Percentiles rank a stretch among this genome's conserved stretches.
phyloP scores from a whole-genome alignment of 1,140 invertebrate species.

The Lanistes nyassanus region DNA sequence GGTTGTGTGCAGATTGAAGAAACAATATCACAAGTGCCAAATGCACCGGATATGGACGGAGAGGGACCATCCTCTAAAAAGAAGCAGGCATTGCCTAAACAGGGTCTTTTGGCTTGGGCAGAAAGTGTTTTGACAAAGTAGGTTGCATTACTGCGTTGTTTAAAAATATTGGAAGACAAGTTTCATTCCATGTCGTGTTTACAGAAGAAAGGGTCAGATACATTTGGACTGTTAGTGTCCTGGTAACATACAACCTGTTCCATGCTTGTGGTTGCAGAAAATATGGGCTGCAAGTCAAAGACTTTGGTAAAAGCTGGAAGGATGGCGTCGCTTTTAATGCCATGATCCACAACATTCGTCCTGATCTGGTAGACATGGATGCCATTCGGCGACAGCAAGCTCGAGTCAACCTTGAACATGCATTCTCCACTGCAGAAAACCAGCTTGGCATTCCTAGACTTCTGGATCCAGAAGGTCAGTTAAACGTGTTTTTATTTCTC shows the following conservation, averaged over 20 bases:
- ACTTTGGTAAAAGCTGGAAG: constrained; percentile 97
- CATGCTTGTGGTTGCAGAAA: constrained; percentile 71
- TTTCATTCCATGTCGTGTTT: too few relatives aligned
- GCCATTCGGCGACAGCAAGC: constrained; percentile 50
- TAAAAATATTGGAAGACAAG: background rate
- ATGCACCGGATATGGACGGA: constrained; percentile 53
- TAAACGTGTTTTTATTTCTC: background rate
- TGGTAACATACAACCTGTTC: too few relatives aligned
- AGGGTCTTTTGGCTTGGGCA: constrained; percentile 94
- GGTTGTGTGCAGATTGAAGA: constrained; percentile 89
- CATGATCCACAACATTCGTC: constrained; percentile 94
- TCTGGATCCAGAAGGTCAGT: constrained; percentile 83
- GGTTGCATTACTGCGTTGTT: constrained; percentile 16
- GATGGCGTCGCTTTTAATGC: constrained; percentile 97
- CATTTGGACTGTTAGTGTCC: too few relatives aligned
- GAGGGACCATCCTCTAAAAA: constrained; percentile 67
- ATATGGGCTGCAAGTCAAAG: constrained; percentile 86
- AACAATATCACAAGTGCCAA: constrained; percentile 84
- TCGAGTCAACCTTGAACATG: constrained; percentile 85
- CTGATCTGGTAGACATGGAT: constrained; percentile 87
- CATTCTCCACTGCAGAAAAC: constrained; percentile 91
- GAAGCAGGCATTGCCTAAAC: constrained; percentile 75
- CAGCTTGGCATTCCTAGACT: constrained; percentile 93
- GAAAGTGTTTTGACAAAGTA: constrained; percentile 91
- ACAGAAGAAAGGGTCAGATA: too few relatives aligned